Conservation (phyloP, 2,113 vertebrate genomes). For the Oncorhynchus tshawytscha region DNA sequence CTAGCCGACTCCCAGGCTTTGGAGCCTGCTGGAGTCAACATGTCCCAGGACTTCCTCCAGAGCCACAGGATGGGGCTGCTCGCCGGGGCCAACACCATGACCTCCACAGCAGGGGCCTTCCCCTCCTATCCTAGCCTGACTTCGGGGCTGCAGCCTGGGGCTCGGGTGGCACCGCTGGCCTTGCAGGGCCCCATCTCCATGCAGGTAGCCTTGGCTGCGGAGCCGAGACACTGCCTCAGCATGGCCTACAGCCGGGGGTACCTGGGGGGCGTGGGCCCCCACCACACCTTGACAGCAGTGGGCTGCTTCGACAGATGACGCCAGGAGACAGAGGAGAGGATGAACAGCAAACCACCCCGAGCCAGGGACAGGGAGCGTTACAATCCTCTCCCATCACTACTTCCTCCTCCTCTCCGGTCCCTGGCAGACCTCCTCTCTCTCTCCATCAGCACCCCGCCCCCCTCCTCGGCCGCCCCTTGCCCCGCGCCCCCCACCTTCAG, state of each 20-base stretch:
- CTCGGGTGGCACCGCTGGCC: constrained; percentile 60
- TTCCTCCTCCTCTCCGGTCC: constrained; percentile 43
- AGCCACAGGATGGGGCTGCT: constrained; percentile 68
- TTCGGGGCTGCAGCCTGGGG: constrained; percentile 56
- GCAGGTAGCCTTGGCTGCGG: constrained; percentile 77
- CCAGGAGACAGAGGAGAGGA: constrained; percentile 74
- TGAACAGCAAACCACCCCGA: constrained; percentile 22
- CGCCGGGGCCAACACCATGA: constrained; percentile 53
- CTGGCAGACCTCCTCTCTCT: constrained; percentile 59
- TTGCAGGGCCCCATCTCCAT: constrained; percentile 75
- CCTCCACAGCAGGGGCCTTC: constrained; percentile 45
- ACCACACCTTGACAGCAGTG: constrained; percentile 56
- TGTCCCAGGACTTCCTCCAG: constrained; percentile 82
- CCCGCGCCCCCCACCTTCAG: constrained; percentile 25
- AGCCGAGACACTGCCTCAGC: constrained; percentile 73
- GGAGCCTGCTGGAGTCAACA: constrained; percentile 70
- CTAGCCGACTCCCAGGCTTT: constrained; percentile 79
- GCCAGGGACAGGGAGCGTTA: constrained; percentile 33
- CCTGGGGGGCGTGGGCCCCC: constrained; percentile 68
- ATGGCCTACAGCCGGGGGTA: constrained; percentile 75
- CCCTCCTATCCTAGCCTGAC: constrained; percentile 67
- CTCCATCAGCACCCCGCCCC: constrained; percentile 57
- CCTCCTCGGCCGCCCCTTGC: constrained; percentile 32
- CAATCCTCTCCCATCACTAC: constrained; percentile 46
- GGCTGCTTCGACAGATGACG: constrained; percentile 84